A percentile compares a stretch with the other conserved stretches of the same genome.
phyloP scores from a whole-genome alignment of 2,113 vertebrate species.

The Rhinichthys klamathensis region DNA sequence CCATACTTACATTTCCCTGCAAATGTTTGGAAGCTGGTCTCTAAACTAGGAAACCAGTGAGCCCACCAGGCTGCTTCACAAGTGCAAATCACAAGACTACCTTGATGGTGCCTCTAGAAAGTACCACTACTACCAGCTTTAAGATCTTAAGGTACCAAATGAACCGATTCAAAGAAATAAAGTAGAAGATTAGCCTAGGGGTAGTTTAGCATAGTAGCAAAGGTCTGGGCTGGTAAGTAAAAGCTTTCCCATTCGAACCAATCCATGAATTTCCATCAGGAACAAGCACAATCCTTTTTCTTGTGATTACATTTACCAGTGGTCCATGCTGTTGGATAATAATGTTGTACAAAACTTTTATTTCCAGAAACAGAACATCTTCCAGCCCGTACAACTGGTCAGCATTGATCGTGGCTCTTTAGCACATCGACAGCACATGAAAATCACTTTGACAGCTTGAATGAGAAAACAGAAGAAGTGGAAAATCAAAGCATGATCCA shows the following conservation, averaged over 20 bases:
- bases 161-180: neutral
- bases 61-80: too few species aligned
- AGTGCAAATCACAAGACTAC: too few species aligned
- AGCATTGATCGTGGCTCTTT: constrained; percentile 8
- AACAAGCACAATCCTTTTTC: neutral
- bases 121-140: neutral
- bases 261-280: neutral
- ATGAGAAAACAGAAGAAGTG: constrained; percentile 45
- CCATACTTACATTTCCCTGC: too few species aligned
- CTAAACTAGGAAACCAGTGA: too few species aligned
- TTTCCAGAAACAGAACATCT: neutral
- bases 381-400: neutral
- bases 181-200: neutral
- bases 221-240: neutral
- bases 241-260: neutral
- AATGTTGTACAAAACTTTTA: neutral
- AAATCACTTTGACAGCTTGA: constrained; percentile 50
- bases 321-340: neutral
- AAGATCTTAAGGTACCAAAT: neutral
- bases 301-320: neutral
- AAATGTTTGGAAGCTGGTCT: too few species aligned
- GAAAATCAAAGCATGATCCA: constrained; percentile 53
- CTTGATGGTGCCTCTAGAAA: too few species aligned
- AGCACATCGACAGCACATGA: constrained; percentile 29
- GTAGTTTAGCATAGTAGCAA: neutral